phyloP scores from a whole-genome alignment of 2,888 invertebrate genomes.

The Drosophila pegasa region DNA sequence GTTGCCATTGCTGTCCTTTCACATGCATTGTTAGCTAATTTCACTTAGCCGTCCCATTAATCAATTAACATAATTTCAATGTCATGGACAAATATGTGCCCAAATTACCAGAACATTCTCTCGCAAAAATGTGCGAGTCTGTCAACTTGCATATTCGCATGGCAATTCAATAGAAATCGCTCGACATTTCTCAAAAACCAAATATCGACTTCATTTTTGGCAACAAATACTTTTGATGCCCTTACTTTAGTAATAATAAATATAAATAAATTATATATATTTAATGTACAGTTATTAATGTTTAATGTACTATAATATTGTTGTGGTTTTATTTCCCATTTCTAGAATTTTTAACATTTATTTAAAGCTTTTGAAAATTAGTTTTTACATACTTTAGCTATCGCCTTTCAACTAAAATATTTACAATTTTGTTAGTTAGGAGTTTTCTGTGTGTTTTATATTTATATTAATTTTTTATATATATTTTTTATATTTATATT shows the following conservation, averaged over 20 bases:
- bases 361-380: too few relatives aligned
- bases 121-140: not conserved
- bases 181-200: constrained; percentile 20
- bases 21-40: constrained; percentile 22
- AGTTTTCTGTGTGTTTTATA: too few relatives aligned
- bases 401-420: too few relatives aligned
- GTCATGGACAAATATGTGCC: constrained; percentile 12
- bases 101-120: constrained; percentile 2
- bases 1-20: constrained; percentile 26
- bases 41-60: constrained; percentile 8
- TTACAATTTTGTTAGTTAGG: too few relatives aligned
- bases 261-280: not conserved
- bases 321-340: too few relatives aligned
- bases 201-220: not conserved
- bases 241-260: not conserved
- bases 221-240: not conserved
- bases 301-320: too few relatives aligned
- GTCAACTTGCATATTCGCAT: constrained; percentile 6
- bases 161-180: constrained; percentile 54
- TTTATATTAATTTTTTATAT: too few relatives aligned
- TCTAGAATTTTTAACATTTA: too few relatives aligned
- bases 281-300: too few relatives aligned
- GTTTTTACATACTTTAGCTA: too few relatives aligned
- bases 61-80: constrained; percentile 52
- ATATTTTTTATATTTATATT: too few relatives aligned